phyloP scores from a whole-genome alignment of 2,888 invertebrate genomes.

The Scaptomyza parva region DNA sequence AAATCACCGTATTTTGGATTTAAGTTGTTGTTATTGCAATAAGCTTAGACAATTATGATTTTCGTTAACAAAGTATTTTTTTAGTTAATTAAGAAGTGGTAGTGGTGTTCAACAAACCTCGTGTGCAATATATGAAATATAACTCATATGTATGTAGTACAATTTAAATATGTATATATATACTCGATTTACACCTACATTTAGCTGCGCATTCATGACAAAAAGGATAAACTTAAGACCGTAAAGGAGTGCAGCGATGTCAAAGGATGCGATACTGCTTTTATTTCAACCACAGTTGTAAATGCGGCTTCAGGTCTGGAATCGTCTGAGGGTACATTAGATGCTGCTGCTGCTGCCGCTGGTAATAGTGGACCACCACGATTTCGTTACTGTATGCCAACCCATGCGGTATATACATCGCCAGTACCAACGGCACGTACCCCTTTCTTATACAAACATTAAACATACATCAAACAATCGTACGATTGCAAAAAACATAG shows the following conservation, averaged over 20 bases:
- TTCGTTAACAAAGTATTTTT: background rate
- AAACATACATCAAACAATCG: slow-evolving; percentile 1
- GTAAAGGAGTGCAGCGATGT: slow-evolving; percentile 59
- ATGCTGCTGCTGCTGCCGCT: slow-evolving; percentile 55
- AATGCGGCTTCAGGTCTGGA: slow-evolving; percentile 29
- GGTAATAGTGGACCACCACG: slow-evolving; percentile 78
- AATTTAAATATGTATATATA: slow-evolving; percentile 40
- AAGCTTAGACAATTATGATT: too few species aligned
- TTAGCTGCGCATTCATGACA: slow-evolving; percentile 83
- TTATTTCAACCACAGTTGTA: slow-evolving; percentile 14
- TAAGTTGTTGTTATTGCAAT: too few species aligned
- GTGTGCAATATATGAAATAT: slow-evolving; percentile 4
- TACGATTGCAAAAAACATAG: background rate
- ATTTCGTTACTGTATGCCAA: slow-evolving; percentile 87
- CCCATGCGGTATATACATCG: slow-evolving; percentile 87
- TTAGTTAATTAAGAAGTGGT: background rate
- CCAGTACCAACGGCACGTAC: slow-evolving; percentile 88
- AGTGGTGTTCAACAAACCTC: background rate
- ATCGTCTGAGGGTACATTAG: slow-evolving; percentile 31
- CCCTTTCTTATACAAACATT: background rate
- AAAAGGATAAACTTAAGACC: slow-evolving; percentile 76
- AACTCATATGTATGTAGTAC: slow-evolving; percentile 28
- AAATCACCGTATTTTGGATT: too few species aligned
- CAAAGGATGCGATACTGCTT: slow-evolving; percentile 43
- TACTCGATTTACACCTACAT: slow-evolving; percentile 49